These are phyloP conservation scores for Pinna nobilis DNA, from an alignment of 1,140 invertebrate species.

Conservation along the genomic window DNA sequence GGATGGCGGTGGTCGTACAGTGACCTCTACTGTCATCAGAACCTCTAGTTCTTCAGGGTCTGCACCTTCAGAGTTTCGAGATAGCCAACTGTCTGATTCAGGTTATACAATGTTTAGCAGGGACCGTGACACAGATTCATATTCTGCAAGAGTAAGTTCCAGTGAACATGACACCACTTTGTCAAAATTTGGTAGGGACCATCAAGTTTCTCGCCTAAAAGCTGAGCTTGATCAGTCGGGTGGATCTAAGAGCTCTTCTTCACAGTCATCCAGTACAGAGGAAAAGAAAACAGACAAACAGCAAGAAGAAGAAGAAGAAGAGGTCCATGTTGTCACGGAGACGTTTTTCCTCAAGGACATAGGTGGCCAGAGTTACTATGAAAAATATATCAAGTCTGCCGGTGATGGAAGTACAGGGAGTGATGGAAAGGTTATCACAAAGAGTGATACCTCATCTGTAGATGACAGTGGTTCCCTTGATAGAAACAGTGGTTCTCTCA, in stretches of 20 bases:
- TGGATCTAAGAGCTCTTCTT: conserved; percentile 6
- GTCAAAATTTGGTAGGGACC: not conserved
- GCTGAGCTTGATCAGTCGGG: conserved; percentile 10
- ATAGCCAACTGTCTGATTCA: too few species aligned
- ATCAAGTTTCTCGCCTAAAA: conserved; percentile 3
- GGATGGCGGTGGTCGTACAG: not conserved
- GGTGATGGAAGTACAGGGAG: conserved; percentile 7
- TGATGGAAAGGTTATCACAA: not conserved
- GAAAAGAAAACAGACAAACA: too few species aligned
- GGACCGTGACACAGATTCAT: too few species aligned
- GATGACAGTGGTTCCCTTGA: conserved; percentile 20
- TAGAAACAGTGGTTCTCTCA: conserved; percentile 48
- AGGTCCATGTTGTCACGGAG: conserved; percentile 21
- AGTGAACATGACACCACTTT: not conserved
- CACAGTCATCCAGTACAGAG: conserved; percentile 12
- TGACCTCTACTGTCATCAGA: not conserved
- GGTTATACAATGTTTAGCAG: too few species aligned
- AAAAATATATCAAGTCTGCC: conserved; percentile 33
- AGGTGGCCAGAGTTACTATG: conserved; percentile 40
- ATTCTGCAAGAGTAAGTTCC: too few species aligned
- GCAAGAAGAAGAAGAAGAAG: conserved; percentile 29
- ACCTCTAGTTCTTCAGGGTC: too few species aligned
- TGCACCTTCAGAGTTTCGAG: too few species aligned
- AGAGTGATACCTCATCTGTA: too few species aligned
- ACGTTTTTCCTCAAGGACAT: conserved; percentile 20